phyloP scores from a whole-genome alignment of 2,888 invertebrate species.

The Brachyptera putata region DNA sequence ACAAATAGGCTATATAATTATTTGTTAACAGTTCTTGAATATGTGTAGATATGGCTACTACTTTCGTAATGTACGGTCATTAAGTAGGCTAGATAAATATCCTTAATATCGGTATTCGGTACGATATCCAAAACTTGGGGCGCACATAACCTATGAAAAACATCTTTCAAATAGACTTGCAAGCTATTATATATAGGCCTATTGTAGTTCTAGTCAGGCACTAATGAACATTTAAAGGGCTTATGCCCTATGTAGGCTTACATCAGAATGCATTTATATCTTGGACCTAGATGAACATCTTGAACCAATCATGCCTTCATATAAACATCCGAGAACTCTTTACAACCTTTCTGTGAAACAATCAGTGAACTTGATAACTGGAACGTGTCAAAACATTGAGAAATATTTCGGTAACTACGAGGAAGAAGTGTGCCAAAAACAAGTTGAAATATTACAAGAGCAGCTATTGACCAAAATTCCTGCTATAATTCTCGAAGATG shows the following conservation, averaged over 20 bases:
- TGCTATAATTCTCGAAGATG: conserved; percentile 30
- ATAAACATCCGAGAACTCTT: conserved; percentile 24
- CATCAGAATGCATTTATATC: not conserved
- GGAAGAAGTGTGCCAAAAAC: conserved; percentile 21
- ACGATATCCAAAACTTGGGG: too few relatives aligned
- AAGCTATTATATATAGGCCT: too few relatives aligned
- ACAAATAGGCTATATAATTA: too few relatives aligned
- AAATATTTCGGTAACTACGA: conserved; percentile 30
- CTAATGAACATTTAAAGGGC: too few relatives aligned
- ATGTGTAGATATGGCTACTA: too few relatives aligned
- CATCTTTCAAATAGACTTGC: too few relatives aligned
- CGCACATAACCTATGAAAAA: too few relatives aligned
- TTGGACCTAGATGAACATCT: not conserved
- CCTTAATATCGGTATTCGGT: too few relatives aligned
- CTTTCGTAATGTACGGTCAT: too few relatives aligned
- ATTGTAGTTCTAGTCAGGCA: too few relatives aligned
- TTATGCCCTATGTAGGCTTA: not conserved
- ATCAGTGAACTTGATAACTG: conserved; percentile 28
- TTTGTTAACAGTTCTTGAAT: too few relatives aligned
- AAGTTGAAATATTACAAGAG: conserved; percentile 25
- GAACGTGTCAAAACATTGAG: conserved; percentile 31
- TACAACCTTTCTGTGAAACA: conserved; percentile 18
- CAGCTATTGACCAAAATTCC: conserved; percentile 30
- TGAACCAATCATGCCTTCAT: conserved; percentile 22
- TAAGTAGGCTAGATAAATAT: too few relatives aligned